Percentiles rank a stretch among this genome's conserved stretches.
These are phyloP conservation scores for Hylaeus anthracinus DNA, from an alignment of 1,140 invertebrate genomes.

Conservation along the genomic window DNA sequence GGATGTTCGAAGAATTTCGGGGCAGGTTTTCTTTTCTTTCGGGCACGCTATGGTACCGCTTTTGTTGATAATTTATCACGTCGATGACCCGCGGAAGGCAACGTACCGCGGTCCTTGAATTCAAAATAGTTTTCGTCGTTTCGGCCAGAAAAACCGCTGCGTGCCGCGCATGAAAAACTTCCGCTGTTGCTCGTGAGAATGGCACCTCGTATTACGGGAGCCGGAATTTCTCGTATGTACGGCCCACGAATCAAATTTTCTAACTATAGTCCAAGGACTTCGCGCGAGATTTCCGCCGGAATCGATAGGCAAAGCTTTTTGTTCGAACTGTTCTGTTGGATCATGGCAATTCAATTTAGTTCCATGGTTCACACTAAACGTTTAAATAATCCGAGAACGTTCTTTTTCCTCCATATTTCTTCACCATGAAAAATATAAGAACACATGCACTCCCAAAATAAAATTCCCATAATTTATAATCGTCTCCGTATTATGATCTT, in stretches of 20 bases:
- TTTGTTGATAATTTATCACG: conserved; percentile 60
- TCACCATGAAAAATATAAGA: too few species aligned
- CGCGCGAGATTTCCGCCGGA: background rate
- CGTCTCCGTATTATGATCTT: too few species aligned
- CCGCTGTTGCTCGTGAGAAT: conserved; percentile 37
- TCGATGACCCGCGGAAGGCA: conserved; percentile 39
- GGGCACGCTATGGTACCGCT: background rate
- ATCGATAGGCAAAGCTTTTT: too few species aligned
- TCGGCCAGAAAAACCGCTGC: conserved; percentile 34
- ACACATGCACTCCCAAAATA: too few species aligned
- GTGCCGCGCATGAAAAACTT: conserved; percentile 60
- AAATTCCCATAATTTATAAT: too few species aligned
- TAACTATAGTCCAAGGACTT: conserved; percentile 25
- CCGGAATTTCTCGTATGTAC: conserved; percentile 1
- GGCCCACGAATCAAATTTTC: conserved; percentile 13
- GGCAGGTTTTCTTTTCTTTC: background rate
- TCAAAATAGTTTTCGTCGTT: conserved; percentile 54
- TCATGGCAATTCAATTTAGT: background rate
- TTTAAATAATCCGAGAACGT: too few species aligned
- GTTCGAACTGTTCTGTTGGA: background rate
- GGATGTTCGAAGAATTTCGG: conserved; percentile 19
- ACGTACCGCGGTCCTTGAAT: conserved; percentile 59
- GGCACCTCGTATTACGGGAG: conserved; percentile 22
- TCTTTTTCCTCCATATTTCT: too few species aligned
- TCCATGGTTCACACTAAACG: too few species aligned